Evolutionary conservation across 2,113 vertebrate genomes (phyloP).

Genomic region (Erythrolamprus reginae): DNA sequence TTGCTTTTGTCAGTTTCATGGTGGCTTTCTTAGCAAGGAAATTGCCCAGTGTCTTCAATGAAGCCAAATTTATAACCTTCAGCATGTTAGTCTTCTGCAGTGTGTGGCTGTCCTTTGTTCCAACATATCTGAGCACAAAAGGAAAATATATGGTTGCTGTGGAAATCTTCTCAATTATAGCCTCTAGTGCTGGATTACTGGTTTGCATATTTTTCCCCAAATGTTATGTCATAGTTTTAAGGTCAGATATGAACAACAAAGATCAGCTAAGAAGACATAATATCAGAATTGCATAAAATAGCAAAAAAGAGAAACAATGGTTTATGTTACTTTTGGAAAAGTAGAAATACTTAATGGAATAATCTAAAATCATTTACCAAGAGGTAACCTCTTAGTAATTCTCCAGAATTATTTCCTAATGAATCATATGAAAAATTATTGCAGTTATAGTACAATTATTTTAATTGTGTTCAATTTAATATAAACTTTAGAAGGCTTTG

Average conservation of each 20-base stretch:
- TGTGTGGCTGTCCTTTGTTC: neutral
- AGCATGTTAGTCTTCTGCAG: neutral
- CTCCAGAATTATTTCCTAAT: neutral
- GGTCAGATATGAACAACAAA: neutral
- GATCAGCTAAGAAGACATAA: neutral
- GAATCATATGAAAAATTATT: neutral
- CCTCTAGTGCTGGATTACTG: neutral
- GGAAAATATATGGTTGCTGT: neutral
- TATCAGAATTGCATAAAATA: neutral
- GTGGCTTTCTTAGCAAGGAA: neutral
- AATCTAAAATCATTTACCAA: neutral
- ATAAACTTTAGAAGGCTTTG: neutral
- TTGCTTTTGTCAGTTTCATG: neutral
- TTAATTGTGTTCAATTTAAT: neutral
- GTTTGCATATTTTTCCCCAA: neutral
- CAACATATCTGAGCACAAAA: neutral
- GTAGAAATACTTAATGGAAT: neutral
- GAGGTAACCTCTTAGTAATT: neutral
- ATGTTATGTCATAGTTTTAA: neutral
- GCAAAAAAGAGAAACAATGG: neutral
- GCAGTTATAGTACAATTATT: neutral
- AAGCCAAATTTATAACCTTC: neutral
- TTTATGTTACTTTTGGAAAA: neutral
- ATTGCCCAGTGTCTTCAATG: neutral
- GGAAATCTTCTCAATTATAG: neutral